Evolutionary conservation across 2,113 vertebrate species (phyloP).

Genomic region (Petrocephalus zakoni): DNA sequence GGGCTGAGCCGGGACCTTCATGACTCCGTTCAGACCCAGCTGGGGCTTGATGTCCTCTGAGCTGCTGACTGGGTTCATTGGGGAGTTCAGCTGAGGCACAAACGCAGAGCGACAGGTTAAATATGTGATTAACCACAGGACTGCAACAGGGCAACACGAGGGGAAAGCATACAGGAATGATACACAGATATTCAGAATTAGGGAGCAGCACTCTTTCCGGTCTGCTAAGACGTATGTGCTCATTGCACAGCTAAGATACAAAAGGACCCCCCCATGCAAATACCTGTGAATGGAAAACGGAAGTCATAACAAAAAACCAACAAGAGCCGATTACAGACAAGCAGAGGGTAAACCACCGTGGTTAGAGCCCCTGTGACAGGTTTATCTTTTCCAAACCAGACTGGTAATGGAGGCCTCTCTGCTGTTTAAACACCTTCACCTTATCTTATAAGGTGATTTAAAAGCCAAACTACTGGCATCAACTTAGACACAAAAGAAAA

Average conservation of each 20-base stretch:
- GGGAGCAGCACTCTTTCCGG: neutral
- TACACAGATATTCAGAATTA: too few relatives aligned
- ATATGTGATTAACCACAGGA: constrained; percentile 16
- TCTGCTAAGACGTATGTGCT: neutral
- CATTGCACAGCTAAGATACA: neutral
- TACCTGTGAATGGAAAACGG: neutral
- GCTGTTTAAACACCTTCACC: neutral
- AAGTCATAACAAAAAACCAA: neutral
- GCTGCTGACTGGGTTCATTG: constrained; percentile 95
- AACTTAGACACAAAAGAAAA: neutral
- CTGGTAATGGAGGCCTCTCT: neutral
- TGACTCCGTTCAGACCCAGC: constrained; percentile 91
- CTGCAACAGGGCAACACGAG: neutral
- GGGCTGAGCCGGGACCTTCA: constrained; percentile 90
- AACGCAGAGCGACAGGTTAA: constrained; percentile 51
- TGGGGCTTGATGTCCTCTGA: constrained; percentile 96
- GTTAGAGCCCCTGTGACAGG: neutral
- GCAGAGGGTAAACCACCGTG: neutral
- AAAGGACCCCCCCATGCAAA: neutral
- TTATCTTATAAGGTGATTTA: neutral
- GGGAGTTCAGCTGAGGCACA: constrained; percentile 79
- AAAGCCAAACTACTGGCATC: neutral
- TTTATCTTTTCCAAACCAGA: neutral
- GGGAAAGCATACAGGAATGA: neutral
- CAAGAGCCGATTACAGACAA: neutral